Base-by-base conservation (phyloP, 2,113 vertebrate genomes). In the Tragelaphus strepsiceros region DNA sequence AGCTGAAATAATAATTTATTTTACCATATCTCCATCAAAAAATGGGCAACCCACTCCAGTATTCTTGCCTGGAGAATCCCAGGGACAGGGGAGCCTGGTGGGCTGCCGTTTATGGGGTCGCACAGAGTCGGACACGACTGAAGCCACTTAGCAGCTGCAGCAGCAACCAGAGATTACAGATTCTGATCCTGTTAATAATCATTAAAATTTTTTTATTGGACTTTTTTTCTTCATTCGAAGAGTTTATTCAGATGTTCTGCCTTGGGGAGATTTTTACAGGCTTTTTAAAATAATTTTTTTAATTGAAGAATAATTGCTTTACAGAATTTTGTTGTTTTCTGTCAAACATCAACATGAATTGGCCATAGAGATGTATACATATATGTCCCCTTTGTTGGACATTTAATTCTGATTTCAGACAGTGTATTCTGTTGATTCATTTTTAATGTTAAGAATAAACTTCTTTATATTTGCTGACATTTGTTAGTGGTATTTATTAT, bases 381-480 rank as follows among this genome's bases (percentile, higher is more conserved):
- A 39, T 22, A 39, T 74, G n/a, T 74, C 67, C 35, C 67, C 35
- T 78, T 90, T 71, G 51, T 94, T 84, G 39, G 61, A 74, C n/a
- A 39, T 51, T 59, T 83, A 77, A 71, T 89, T 94, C 77, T 89
- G 77, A 77, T 77, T 90, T 83, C 61, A 94, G 53, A 78, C 67
- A 78, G 0, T 28, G 16, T 78, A 28, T 95, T 86, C 85, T 86
- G 30, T 90, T 85, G 54, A 78, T 46, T 88, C 8, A 62, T 32
- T 80, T 96, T 96, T 92, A 81, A 87, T 88, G 51, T 64, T 84
- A 77, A 49, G 32, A 54, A 78, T n/a, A 94, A 85, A 85, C 46
- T 89, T 90, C 17, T 94, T 82, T 71, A 46, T 87, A 53, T 82
- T 87, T 94, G 61, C 43, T 87, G 53, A 82, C 35, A 67, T 91